Conservation (phyloP, 2,888 invertebrate species). For the Cantharis flavilabris region DNA sequence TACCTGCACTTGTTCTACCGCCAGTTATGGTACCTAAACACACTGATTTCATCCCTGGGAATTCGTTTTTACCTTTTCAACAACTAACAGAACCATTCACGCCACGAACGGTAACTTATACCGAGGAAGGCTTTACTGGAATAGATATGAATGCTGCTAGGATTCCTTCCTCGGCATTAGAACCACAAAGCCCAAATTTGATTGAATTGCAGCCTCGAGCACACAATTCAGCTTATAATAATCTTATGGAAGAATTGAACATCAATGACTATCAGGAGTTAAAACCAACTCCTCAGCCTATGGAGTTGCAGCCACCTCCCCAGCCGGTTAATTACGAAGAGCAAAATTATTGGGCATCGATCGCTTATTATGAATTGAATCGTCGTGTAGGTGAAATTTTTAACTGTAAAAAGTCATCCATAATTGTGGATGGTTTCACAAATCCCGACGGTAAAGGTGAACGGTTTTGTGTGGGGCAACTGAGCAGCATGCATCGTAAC, state of each 20-base stretch:
- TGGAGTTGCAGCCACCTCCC: constrained; percentile 43
- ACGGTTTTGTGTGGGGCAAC: constrained; percentile 94
- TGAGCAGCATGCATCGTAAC: constrained; percentile 98
- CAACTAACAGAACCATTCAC: constrained; percentile 84
- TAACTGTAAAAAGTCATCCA: constrained; percentile 87
- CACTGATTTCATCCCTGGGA: constrained; percentile 93
- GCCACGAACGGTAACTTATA: constrained; percentile 92
- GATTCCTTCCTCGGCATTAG: constrained; percentile 49
- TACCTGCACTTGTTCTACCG: constrained; percentile 95
- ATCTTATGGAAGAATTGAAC: constrained; percentile 79
- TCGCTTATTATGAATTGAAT: constrained; percentile 98
- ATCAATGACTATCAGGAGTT: constrained; percentile 53
- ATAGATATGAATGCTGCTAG: constrained; percentile 59
- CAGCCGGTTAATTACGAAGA: constrained; percentile 90
- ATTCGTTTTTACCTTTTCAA: constrained; percentile 86
- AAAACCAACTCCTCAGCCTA: constrained; percentile 27
- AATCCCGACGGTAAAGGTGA: constrained; percentile 96
- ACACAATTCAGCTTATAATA: constrained; percentile 67
- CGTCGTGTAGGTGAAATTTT: constrained; percentile 97
- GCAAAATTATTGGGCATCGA: constrained; percentile 97
- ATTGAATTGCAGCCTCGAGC: constrained; percentile 58
- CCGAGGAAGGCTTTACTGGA: constrained; percentile 77
- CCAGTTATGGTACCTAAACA: constrained; percentile 97
- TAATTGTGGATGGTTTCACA: constrained; percentile 98
- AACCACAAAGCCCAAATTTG: constrained; percentile 55